These are phyloP conservation scores for Hypomecis atomaria DNA, from an alignment of 2,888 invertebrate species.

Conservation along the genomic window DNA sequence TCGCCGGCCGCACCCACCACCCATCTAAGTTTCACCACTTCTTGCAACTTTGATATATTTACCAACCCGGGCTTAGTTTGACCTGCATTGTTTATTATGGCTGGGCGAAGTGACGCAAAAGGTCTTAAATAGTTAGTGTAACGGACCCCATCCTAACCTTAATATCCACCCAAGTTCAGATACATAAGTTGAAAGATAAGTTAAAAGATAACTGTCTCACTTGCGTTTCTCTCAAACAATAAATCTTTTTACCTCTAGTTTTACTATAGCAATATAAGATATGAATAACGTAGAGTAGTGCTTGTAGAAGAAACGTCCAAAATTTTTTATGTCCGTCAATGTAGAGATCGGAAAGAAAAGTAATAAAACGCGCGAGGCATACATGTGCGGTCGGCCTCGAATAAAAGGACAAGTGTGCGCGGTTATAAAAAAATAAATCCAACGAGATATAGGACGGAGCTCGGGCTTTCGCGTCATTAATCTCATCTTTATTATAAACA, in stretches of 20 bases:
- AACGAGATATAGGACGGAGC: slow-evolving; percentile 67
- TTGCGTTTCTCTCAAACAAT: slow-evolving; percentile 25
- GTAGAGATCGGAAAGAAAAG: slow-evolving; percentile 63
- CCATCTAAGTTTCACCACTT: slow-evolving; percentile 44
- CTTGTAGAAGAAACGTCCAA: slow-evolving; percentile 50
- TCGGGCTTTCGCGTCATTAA: slow-evolving; percentile 67
- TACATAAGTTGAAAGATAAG: background rate
- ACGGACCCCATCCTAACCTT: background rate
- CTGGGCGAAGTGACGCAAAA: slow-evolving; percentile 13
- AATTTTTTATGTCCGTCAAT: slow-evolving; percentile 53
- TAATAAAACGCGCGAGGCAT: slow-evolving; percentile 68
- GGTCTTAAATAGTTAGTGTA: slow-evolving; percentile 14
- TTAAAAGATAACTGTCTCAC: background rate
- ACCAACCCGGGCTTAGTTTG: slow-evolving; percentile 42
- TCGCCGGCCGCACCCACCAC: slow-evolving; percentile 41
- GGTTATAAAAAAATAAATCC: slow-evolving; percentile 61
- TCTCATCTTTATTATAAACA: slow-evolving; percentile 80
- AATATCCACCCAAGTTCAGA: background rate
- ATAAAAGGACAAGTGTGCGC: slow-evolving; percentile 67
- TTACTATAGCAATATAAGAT: slow-evolving; percentile 38
- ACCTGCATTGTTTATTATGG: slow-evolving; percentile 47
- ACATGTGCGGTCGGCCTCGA: slow-evolving; percentile 64
- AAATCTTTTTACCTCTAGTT: slow-evolving; percentile 36
- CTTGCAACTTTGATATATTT: slow-evolving; percentile 52
- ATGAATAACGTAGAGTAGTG: slow-evolving; percentile 51